A percentile compares a stretch with the other conserved stretches of the same genome.
Evolutionary conservation across 2,113 vertebrate genomes (phyloP).

Genomic region (Edolisoma coerulescens): DNA sequence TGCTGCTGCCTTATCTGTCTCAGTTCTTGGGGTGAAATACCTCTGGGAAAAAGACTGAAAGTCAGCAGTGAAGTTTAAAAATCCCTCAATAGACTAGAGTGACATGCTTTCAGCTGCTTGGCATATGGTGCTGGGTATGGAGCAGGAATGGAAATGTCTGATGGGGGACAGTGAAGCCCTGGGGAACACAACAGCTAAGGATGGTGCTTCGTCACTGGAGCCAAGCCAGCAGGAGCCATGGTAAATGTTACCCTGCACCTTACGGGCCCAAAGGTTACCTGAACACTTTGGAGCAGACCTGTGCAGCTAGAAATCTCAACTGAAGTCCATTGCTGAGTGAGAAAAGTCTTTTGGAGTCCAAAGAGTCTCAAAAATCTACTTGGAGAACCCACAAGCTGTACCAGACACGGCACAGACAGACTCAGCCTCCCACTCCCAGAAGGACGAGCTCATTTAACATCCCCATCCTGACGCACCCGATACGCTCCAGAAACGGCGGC

Average conservation of each 20-base stretch:
- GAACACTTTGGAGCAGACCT: neutral
- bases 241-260: neutral
- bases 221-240: neutral
- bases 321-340: neutral
- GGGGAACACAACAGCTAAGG: neutral
- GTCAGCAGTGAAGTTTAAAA: conserved; percentile 32
- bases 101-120: neutral
- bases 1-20: conserved; percentile 12
- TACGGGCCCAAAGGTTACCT: neutral
- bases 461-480: neutral
- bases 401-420: neutral
- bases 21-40: conserved; percentile 26
- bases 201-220: neutral
- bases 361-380: neutral
- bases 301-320: neutral
- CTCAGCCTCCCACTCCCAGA: neutral
- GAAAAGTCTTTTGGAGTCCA: neutral
- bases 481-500: fast-evolving
- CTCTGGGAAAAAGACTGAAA: conserved; percentile 31
- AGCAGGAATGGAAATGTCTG: neutral
- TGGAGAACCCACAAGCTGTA: neutral
- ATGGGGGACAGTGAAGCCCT: neutral
- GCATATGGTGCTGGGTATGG: neutral
- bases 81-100: neutral
- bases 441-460: neutral